phyloP scores from a whole-genome alignment of 2,113 vertebrate species.

The Daubentonia madagascariensis region DNA sequence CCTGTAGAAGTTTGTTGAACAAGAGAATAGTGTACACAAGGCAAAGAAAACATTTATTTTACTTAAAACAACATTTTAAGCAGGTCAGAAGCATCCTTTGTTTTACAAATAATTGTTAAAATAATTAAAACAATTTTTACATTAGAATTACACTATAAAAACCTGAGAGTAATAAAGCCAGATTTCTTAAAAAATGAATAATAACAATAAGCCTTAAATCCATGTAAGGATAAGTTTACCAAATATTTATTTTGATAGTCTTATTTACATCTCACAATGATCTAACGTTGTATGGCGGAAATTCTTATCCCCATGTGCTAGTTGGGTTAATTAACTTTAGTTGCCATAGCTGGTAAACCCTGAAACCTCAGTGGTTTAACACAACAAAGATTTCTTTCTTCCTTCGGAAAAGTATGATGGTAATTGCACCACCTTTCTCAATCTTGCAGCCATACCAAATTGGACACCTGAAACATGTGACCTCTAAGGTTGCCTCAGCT shows the following conservation, averaged over 20 bases:
- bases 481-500: not conserved
- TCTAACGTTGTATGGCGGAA: not conserved
- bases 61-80: not conserved
- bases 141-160: not conserved
- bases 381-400: not conserved
- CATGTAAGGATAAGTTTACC: not conserved
- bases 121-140: not conserved
- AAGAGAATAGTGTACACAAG: not conserved
- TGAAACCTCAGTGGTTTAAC: not conserved
- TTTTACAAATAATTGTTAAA: not conserved
- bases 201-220: not conserved
- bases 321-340: not conserved
- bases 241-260: not conserved
- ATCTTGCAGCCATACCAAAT: not conserved
- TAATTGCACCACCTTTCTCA: not conserved
- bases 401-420: not conserved
- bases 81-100: not conserved
- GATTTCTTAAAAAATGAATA: not conserved
- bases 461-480: not conserved
- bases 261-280: not conserved
- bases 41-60: not conserved
- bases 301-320: not conserved
- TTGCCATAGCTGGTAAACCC: not conserved
- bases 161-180: not conserved
- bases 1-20: not conserved